A percentile compares a stretch with the other conserved stretches of the same genome.
Conservation (phyloP, 2,113 vertebrate species). For the Numida meleagris region DNA sequence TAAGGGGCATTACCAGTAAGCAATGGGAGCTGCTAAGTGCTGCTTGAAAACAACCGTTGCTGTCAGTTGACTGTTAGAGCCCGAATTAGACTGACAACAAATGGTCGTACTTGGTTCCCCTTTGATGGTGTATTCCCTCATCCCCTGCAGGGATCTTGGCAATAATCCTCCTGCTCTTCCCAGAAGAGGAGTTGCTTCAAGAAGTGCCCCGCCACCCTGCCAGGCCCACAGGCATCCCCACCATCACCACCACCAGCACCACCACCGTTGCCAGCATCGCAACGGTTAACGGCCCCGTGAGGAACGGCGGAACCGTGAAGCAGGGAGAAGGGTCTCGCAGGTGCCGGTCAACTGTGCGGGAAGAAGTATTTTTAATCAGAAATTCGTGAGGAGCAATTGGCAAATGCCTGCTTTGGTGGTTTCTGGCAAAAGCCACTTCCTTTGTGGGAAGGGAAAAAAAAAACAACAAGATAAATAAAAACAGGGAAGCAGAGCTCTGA, state of each 20-base stretch:
- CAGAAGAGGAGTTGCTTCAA: neutral
- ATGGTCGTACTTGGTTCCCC: fast-evolving
- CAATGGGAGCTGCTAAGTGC: neutral
- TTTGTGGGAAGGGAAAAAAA: neutral
- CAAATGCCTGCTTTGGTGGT: fast-evolving
- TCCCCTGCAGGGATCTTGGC: neutral
- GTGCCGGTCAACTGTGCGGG: fast-evolving
- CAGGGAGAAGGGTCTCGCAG: fast-evolving
- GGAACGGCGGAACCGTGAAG: neutral
- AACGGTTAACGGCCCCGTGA: too few species aligned
- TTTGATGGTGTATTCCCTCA: neutral
- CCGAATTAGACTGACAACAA: fast-evolving
- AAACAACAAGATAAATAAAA: neutral
- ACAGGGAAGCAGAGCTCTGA: neutral
- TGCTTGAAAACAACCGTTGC: neutral
- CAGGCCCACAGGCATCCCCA: neutral
- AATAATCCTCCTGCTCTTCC: fast-evolving
- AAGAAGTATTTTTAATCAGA: neutral
- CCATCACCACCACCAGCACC: neutral
- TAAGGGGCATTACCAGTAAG: neutral
- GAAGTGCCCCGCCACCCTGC: neutral
- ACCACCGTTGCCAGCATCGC: too few species aligned
- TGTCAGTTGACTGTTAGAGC: neutral
- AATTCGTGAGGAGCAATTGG: neutral
- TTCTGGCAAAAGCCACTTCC: neutral